These are phyloP conservation scores for Antheraea pernyi DNA, from an alignment of 1,140 invertebrate species.

Conservation along the genomic window DNA sequence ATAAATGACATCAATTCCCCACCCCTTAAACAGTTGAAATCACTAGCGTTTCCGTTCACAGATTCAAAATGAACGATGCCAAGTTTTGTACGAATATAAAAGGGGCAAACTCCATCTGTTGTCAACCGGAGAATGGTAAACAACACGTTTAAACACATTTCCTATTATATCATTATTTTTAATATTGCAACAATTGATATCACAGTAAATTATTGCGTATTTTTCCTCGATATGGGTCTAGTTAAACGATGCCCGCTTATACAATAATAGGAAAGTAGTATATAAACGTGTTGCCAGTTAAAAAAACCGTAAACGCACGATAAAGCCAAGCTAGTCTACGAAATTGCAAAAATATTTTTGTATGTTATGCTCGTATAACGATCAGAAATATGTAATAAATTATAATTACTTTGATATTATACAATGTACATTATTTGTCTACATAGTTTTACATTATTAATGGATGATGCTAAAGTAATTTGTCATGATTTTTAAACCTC, in stretches of 20 bases:
- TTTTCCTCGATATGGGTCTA: background rate
- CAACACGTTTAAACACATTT: background rate
- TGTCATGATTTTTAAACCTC: background rate
- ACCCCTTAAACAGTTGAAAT: slow-evolving; percentile 12
- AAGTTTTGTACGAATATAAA: background rate
- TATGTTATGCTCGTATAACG: background rate
- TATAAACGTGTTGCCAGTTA: background rate
- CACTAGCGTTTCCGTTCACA: background rate
- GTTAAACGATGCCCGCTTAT: background rate
- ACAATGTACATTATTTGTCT: background rate
- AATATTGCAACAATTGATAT: background rate
- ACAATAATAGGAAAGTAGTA: background rate
- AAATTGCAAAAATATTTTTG: background rate
- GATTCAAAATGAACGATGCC: slow-evolving; percentile 2
- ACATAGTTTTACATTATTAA: slow-evolving; percentile 4
- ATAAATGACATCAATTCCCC: slow-evolving; percentile 69
- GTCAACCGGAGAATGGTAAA: background rate
- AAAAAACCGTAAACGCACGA: background rate
- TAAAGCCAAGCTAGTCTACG: background rate
- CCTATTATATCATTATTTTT: background rate
- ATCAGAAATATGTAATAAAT: background rate
- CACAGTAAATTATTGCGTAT: slow-evolving; percentile 3
- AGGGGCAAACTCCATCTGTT: background rate
- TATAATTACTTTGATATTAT: background rate
- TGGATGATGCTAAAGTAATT: background rate